Evolutionary conservation across 1,140 invertebrate genomes (phyloP).

Genomic region (Phymastichus coffea): DNA sequence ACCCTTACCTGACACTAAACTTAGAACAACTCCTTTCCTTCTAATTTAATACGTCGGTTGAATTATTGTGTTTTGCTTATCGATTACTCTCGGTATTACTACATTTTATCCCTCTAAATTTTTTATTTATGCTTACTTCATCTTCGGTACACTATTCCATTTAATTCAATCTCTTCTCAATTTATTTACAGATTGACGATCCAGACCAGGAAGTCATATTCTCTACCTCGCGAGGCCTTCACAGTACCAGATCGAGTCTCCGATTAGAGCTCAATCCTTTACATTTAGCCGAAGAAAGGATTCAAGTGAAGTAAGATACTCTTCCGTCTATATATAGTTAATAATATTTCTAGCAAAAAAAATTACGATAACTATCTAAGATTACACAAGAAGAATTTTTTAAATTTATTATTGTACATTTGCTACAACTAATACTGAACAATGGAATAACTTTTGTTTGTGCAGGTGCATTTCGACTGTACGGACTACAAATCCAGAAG

Average conservation of each 20-base stretch:
- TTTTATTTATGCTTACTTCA: neutral
- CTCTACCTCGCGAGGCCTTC: conserved; percentile 41
- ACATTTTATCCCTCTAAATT: neutral
- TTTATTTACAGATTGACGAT: conserved; percentile 43
- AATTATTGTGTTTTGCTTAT: neutral
- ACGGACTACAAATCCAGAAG: conserved; percentile 32
- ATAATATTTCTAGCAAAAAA: no score
- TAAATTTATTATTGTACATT: neutral
- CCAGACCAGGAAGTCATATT: conserved; percentile 42
- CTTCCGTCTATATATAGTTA: no score
- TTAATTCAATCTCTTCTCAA: neutral
- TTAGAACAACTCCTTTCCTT: no score
- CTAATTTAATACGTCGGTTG: neutral
- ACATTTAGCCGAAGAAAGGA: conserved; percentile 47
- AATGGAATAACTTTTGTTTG: conserved; percentile 22
- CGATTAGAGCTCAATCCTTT: conserved; percentile 49
- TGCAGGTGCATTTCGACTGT: conserved; percentile 46
- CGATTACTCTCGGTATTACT: no score
- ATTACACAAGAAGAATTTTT: neutral
- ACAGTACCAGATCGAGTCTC: conserved; percentile 47
- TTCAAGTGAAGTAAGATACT: conserved; percentile 53
- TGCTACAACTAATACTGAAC: neutral
- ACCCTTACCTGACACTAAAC: no score
- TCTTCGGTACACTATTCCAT: neutral
- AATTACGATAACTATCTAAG: neutral